Evolutionary conservation across 2,888 invertebrate genomes (phyloP).

Genomic region (Hesperia comma): DNA sequence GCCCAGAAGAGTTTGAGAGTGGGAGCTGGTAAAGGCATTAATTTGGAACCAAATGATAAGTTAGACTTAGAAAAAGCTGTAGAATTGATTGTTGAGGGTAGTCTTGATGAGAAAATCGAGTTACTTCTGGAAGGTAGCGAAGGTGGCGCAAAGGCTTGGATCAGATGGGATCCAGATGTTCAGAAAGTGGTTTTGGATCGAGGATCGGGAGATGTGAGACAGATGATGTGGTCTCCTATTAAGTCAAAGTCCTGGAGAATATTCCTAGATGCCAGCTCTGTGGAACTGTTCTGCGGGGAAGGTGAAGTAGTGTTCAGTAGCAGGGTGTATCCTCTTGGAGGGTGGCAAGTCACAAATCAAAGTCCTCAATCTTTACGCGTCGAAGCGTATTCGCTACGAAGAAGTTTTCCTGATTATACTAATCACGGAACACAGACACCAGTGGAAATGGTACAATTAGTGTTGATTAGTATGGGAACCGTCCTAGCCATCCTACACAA

Average conservation of each 20-base stretch:
- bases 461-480: no score
- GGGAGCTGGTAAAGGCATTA: conserved; percentile 48
- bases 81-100: conserved; percentile 61
- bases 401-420: conserved; percentile 62
- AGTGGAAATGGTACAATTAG: no score
- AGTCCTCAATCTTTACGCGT: conserved; percentile 59
- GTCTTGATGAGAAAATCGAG: conserved; percentile 57
- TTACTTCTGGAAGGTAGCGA: conserved; percentile 59
- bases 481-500: no score
- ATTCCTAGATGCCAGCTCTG: conserved; percentile 71
- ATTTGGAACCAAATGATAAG: conserved; percentile 47
- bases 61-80: conserved; percentile 61
- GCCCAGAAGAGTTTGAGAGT: conserved; percentile 60
- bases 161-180: conserved; percentile 61
- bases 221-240: conserved; percentile 69
- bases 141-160: conserved; percentile 58
- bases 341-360: conserved; percentile 66
- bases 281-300: conserved; percentile 76
- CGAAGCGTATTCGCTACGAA: conserved; percentile 60
- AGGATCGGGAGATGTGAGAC: conserved; percentile 64
- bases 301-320: conserved; percentile 77
- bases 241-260: conserved; percentile 60
- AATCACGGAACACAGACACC: no score
- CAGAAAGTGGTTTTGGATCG: conserved; percentile 66
- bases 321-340: conserved; percentile 68